Evolutionary conservation across 2,888 invertebrate genomes (phyloP).

Genomic region (Apotomis turbidana): DNA sequence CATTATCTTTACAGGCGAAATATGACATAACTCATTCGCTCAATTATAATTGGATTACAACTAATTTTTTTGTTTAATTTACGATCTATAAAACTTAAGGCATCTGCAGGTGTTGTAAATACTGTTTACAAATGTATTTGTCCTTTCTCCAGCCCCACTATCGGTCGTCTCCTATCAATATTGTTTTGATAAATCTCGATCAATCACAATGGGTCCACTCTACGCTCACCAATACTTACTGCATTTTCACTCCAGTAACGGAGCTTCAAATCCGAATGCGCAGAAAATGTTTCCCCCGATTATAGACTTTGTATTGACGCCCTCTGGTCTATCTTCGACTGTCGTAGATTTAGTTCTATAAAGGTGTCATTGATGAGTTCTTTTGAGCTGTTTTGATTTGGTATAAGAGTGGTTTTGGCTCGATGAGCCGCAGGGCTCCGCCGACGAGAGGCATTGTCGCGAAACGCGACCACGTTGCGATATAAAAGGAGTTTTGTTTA

Average conservation of each 20-base stretch:
- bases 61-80: no score
- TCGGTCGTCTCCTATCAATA: constrained; percentile 13
- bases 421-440: constrained; percentile 55
- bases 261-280: constrained; percentile 47
- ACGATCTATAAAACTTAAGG: no score
- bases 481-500: constrained; percentile 82
- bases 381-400: constrained; percentile 49
- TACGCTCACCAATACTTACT: constrained; percentile 52
- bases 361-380: constrained; percentile 38
- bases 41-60: no score
- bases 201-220: constrained; percentile 52
- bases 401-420: constrained; percentile 52
- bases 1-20: no score
- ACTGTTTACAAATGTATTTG: not conserved
- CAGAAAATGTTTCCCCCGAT: constrained; percentile 31
- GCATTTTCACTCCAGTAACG: constrained; percentile 60
- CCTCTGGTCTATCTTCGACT: constrained; percentile 53
- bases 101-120: no score
- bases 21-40: no score
- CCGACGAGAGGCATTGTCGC: constrained; percentile 75
- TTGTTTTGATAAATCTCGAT: constrained; percentile 13
- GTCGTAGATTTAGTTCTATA: constrained; percentile 44
- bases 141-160: constrained; percentile 11
- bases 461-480: constrained; percentile 81
- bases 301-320: constrained; percentile 46